A percentile compares a stretch with the other conserved stretches of the same genome.
Conservation (phyloP, 2,888 invertebrate species). For the Pecten maximus region DNA sequence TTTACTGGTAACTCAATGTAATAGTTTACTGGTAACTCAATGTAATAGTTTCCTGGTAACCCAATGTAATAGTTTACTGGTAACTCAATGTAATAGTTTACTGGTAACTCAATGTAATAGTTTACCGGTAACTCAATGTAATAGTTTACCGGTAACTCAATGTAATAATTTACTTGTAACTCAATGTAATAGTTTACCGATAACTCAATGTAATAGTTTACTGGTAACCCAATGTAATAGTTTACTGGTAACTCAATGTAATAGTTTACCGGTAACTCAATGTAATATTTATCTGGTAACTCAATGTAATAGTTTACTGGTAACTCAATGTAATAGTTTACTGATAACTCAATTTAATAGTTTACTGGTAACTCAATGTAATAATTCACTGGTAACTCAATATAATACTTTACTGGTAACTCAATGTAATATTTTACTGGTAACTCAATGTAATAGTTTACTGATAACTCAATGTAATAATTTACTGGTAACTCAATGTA, state of each 20-base stretch:
- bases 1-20: not conserved
- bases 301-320: not conserved
- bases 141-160: not conserved
- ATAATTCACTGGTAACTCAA: not conserved
- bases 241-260: not conserved
- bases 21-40: too few relatives aligned
- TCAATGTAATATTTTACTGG: not conserved
- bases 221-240: not conserved
- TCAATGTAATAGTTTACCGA: not conserved
- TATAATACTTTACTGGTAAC: not conserved
- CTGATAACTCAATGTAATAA: not conserved
- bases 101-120: not conserved
- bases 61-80: not conserved
- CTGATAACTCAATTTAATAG: not conserved
- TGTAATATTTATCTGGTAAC: too few relatives aligned
- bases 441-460: not conserved
- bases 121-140: not conserved
- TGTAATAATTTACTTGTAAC: not conserved
- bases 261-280: not conserved
- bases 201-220: not conserved
- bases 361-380: not conserved
- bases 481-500: too few relatives aligned
- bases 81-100: conserved; percentile 11
- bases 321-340: not conserved
- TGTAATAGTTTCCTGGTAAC: too few relatives aligned